Percentiles rank a stretch among this genome's conserved stretches.
These are phyloP conservation scores for Campoletis sonorensis DNA, from an alignment of 1,140 invertebrate species.

Conservation along the genomic window DNA sequence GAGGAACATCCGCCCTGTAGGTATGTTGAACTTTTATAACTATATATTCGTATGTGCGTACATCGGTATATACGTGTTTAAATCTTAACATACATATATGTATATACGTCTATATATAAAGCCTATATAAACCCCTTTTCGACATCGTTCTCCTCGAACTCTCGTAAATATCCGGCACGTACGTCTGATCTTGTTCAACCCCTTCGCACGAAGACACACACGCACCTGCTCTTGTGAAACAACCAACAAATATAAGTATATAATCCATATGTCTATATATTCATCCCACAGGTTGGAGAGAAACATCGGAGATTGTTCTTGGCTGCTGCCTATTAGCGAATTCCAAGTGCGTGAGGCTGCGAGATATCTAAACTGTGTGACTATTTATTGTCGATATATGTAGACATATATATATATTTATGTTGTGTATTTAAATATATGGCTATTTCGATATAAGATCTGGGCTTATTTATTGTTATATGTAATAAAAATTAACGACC, in stretches of 20 bases:
- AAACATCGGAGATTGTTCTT: conserved; percentile 33
- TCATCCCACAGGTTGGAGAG: not conserved
- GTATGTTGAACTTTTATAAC: not conserved
- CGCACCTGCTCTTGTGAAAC: conserved; percentile 20
- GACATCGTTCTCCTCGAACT: conserved; percentile 20
- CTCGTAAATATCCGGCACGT: conserved; percentile 44
- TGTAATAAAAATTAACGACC: too few relatives aligned
- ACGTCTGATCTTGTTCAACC: conserved; percentile 43
- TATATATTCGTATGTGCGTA: not conserved
- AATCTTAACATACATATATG: too few relatives aligned
- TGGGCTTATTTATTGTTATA: too few relatives aligned
- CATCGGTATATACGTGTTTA: conserved; percentile 2
- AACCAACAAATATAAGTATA: not conserved
- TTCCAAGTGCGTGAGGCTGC: conserved; percentile 48
- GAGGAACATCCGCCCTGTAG: conserved; percentile 25
- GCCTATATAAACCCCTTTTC: not conserved
- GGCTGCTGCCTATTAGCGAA: conserved; percentile 50
- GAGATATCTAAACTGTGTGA: not conserved
- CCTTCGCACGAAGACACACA: conserved; percentile 31
- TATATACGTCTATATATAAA: not conserved
- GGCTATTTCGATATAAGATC: too few relatives aligned
- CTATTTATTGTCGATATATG: conserved; percentile 5
- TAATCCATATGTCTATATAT: conserved; percentile 7
- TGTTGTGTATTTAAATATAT: not conserved
- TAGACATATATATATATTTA: too few relatives aligned